phyloP scores from a whole-genome alignment of 1,140 invertebrate genomes.

The Ips typographus region DNA sequence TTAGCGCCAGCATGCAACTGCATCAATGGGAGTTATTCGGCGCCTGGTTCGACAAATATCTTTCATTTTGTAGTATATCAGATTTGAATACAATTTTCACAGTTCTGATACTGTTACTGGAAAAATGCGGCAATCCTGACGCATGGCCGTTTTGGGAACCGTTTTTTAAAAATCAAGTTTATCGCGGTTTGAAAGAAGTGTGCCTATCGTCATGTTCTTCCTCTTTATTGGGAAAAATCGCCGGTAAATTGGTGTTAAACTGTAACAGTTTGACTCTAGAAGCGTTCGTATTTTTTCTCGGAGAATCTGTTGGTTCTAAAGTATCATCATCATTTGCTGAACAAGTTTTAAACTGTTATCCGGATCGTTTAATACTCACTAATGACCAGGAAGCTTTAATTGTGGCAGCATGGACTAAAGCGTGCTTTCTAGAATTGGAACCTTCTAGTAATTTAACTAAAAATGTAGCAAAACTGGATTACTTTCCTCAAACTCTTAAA shows the following conservation, averaged over 20 bases:
- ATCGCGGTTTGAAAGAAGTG: conserved; percentile 42
- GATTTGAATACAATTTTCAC: conserved; percentile 43
- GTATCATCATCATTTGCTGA: conserved; percentile 37
- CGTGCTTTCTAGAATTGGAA: conserved; percentile 40
- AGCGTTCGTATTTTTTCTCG: conserved; percentile 38
- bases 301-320: conserved; percentile 35
- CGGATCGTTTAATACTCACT: conserved; percentile 36
- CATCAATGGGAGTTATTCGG: conserved; percentile 44
- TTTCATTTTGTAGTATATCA: conserved; percentile 40
- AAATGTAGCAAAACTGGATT: conserved; percentile 40
- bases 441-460: conserved; percentile 32
- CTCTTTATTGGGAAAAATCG: conserved; percentile 39
- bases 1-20: conserved; percentile 40
- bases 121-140: conserved; percentile 38
- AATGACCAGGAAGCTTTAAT: conserved; percentile 37
- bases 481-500: conserved; percentile 36
- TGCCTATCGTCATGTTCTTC: conserved; percentile 27
- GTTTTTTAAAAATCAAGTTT: conserved; percentile 40
- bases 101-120: conserved; percentile 36
- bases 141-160: conserved; percentile 43
- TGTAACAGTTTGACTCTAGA: conserved; percentile 34
- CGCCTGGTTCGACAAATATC: conserved; percentile 44
- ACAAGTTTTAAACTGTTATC: conserved; percentile 38
- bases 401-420: conserved; percentile 42
- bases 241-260: conserved; percentile 37